phyloP scores from a whole-genome alignment of 2,113 vertebrate genomes.

The Pollachius pollachius region DNA sequence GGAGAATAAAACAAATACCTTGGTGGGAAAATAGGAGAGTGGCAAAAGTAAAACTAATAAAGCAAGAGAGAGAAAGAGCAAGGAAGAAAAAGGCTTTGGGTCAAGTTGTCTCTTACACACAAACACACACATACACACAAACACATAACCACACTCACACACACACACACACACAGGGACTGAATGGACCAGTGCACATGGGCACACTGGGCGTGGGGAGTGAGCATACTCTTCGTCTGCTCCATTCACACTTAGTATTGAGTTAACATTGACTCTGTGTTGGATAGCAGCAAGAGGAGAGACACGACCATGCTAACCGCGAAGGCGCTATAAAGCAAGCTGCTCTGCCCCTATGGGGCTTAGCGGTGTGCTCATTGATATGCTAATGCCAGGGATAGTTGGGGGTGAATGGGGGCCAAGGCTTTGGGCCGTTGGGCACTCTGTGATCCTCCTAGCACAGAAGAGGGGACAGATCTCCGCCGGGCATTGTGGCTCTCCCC shows the following conservation, averaged over 20 bases:
- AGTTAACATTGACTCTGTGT: slow-evolving; percentile 56
- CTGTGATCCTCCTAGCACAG: slow-evolving; percentile 67
- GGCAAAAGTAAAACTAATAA: slow-evolving; percentile 14
- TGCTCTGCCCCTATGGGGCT: slow-evolving; percentile 48
- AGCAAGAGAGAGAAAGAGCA: not conserved
- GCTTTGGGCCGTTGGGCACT: slow-evolving; percentile 63
- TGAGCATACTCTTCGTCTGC: slow-evolving; percentile 27
- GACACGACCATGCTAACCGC: slow-evolving; percentile 48
- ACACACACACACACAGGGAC: not conserved
- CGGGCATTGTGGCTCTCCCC: slow-evolving; percentile 66
- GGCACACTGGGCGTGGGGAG: too few relatives aligned
- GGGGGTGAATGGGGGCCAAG: slow-evolving; percentile 50
- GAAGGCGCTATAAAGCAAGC: slow-evolving; percentile 52
- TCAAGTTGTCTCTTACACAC: not conserved
- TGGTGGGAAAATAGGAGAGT: not conserved
- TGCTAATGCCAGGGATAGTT: slow-evolving; percentile 48
- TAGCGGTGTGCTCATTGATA: slow-evolving; percentile 58
- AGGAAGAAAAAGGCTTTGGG: not conserved
- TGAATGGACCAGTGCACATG: slow-evolving; percentile 38
- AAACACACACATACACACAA: not conserved
- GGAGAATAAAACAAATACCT: slow-evolving; percentile 3
- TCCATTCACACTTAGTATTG: slow-evolving; percentile 49
- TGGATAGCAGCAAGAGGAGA: slow-evolving; percentile 50
- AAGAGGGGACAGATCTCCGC: slow-evolving; percentile 70
- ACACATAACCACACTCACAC: not conserved